Percentiles rank a stretch among this genome's conserved stretches.
phyloP scores from a whole-genome alignment of 2,888 invertebrate species.

The Hedya salicella region DNA sequence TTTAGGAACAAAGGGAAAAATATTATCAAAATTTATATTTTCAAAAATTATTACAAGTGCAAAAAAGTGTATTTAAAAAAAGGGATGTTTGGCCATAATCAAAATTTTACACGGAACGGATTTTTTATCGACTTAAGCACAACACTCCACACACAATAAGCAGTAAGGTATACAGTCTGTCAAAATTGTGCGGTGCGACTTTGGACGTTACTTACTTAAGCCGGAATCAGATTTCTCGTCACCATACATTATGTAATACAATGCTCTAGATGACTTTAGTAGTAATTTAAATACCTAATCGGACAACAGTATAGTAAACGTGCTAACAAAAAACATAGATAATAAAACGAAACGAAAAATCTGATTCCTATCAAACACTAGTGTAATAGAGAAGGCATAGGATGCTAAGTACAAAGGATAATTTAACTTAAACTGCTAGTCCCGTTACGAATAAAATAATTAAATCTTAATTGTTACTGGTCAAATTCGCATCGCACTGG shows the following conservation, averaged over 20 bases:
- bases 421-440: conserved; percentile 81
- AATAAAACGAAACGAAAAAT: conserved; percentile 59
- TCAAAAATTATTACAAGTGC: conserved; percentile 85
- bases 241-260: conserved; percentile 29
- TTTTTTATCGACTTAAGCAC: conserved; percentile 82
- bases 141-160: conserved; percentile 74
- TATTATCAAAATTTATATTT: conserved; percentile 86
- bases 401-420: conserved; percentile 83
- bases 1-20: conserved; percentile 83
- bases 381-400: conserved; percentile 80
- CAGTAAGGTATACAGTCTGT: conserved; percentile 81
- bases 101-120: conserved; percentile 73
- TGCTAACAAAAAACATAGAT: conserved; percentile 41
- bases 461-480: conserved; percentile 62
- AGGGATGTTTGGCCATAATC: conserved; percentile 83
- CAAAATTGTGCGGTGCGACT: conserved; percentile 77
- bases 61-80: conserved; percentile 81
- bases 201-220: conserved; percentile 68
- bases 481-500: conserved; percentile 81
- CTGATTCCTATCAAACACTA: conserved; percentile 80
- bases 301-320: conserved; percentile 43
- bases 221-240: conserved; percentile 72
- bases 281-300: conserved; percentile 43
- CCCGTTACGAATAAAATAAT: conserved; percentile 71
- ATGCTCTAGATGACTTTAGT: conserved; percentile 42